Conservation (phyloP, 2,888 invertebrate species). For the Trichogramma dendrolimi region DNA sequence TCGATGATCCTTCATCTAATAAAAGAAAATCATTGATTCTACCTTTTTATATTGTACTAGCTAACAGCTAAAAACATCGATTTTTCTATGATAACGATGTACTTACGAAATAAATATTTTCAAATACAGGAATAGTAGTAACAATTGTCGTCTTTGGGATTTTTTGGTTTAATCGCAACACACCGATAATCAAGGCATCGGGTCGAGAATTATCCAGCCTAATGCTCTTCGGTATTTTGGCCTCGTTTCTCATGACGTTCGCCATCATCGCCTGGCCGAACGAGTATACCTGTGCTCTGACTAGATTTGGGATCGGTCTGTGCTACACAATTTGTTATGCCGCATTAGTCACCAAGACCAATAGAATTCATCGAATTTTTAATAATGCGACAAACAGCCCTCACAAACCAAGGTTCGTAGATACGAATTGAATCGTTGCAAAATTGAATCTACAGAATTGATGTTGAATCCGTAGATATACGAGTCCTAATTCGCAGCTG, state of each 20-base stretch:
- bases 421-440: slow-evolving; percentile 4
- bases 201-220: slow-evolving; percentile 56
- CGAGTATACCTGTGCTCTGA: slow-evolving; percentile 52
- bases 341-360: slow-evolving; percentile 57
- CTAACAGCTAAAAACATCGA: too few species aligned
- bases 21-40: too few species aligned
- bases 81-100: too few species aligned
- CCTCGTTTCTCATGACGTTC: slow-evolving; percentile 56
- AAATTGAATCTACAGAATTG: too few species aligned
- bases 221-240: slow-evolving; percentile 53
- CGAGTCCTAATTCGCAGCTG: slow-evolving; percentile 54
- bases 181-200: slow-evolving; percentile 58
- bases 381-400: slow-evolving; percentile 46
- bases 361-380: slow-evolving; percentile 58
- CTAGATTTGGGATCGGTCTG: slow-evolving; percentile 56
- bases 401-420: slow-evolving; percentile 48
- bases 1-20: too few species aligned
- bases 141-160: slow-evolving; percentile 52
- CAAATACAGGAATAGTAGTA: slow-evolving; percentile 49
- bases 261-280: slow-evolving; percentile 55
- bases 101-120: background rate
- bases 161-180: slow-evolving; percentile 55
- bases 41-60: too few species aligned
- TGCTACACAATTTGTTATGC: slow-evolving; percentile 58
- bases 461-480: slow-evolving; percentile 41